These are phyloP conservation scores for Todiramphus saurophagus DNA, from an alignment of 2,113 vertebrate species.

Conservation along the genomic window DNA sequence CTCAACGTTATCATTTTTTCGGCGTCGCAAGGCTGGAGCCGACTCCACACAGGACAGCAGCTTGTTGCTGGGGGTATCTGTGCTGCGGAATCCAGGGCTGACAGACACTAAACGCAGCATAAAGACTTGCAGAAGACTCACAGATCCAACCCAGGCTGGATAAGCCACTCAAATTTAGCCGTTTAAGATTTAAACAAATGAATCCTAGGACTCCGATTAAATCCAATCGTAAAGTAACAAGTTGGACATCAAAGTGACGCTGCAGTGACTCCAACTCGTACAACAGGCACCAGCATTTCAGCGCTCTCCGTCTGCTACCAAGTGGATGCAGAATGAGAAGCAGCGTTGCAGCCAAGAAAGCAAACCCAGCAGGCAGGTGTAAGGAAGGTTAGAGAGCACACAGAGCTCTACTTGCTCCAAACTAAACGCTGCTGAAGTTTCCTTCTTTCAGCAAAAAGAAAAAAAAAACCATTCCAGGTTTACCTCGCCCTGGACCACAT, in stretches of 20 bases:
- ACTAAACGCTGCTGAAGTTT: not conserved
- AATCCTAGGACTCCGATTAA: not conserved
- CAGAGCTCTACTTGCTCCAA: not conserved
- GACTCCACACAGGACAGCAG: too few relatives aligned
- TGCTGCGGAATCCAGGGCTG: not conserved
- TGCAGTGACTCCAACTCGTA: rapidly evolving
- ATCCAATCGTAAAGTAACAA: rapidly evolving
- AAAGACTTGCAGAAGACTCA: not conserved
- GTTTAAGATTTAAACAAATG: not conserved
- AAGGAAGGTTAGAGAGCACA: rapidly evolving
- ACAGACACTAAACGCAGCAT: rapidly evolving
- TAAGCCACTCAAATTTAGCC: not conserved
- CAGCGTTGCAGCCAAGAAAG: not conserved
- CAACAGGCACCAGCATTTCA: not conserved
- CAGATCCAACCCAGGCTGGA: not conserved
- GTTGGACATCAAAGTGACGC: not conserved
- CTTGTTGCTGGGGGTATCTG: not conserved
- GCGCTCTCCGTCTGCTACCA: not conserved
- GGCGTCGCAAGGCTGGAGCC: not conserved
- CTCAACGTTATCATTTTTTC: not conserved
- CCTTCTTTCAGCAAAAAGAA: not conserved
- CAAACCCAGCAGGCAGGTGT: not conserved
- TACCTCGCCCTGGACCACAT: rapidly evolving
- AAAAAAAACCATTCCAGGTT: not conserved
- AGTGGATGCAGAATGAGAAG: not conserved